Evolutionary conservation across 2,888 invertebrate genomes (phyloP), one percentile per base, ranked within the genome.

Genomic region (Dynastes maya): DNA sequence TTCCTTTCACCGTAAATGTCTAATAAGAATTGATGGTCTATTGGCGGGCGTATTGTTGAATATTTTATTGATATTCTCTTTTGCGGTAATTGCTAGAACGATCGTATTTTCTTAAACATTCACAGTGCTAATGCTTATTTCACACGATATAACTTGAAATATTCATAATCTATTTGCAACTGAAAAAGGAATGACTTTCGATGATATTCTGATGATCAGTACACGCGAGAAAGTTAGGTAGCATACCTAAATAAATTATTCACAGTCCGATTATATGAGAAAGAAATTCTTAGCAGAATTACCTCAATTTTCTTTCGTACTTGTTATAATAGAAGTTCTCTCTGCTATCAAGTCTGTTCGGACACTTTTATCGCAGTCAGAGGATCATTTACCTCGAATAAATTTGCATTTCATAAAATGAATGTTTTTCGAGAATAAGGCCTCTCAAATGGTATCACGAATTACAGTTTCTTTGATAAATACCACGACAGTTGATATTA

Each of bases 301-400:
- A 2, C 55, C 2, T 55, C n/a, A 55, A 55, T 55, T 55, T 55
- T 55, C 22, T 45, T 45, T 45, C 45, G 45, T 45, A 45, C 45
- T 11, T 45, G 11, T 45, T 45, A 45, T 2, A 45, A 45, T 8
- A 45, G 45, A 45, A 45, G 45, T 45, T 45, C 11, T 45, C 45
- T 45, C 11, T 2, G 45, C 11, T 11, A 45, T 45, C 45, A 45
- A 45, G 45, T 45, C 11, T 8, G 45, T 45, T 45, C 45, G 45
- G 63, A 49, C 27, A n/a, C 29, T 74, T 74, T 74, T 74, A 74
- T 61, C 72, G 63, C 8, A 27, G 27, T 13, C 40, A 3, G 45
- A n/a, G 49, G 61, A 74, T 74, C 72, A 61, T 61, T 74, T 49
- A 74, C 72, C 72, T 49, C 61, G 72, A 74, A 74, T 74, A 74